phyloP scores from a whole-genome alignment of 2,113 vertebrate species.

The Platysternon megacephalum region DNA sequence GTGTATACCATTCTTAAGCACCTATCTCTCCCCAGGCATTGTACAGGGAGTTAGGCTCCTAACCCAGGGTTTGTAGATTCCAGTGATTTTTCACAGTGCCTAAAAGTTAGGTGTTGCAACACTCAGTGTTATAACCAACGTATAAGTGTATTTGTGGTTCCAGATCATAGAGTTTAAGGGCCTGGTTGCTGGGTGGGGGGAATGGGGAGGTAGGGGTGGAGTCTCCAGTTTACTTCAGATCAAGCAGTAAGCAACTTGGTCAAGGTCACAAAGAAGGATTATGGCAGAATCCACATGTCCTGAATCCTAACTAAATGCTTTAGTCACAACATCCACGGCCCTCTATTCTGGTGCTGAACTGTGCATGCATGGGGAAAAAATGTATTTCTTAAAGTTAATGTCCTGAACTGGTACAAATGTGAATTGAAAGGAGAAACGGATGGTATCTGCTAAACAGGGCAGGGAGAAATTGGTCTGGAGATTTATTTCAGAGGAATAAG shows the following conservation, averaged over 20 bases:
- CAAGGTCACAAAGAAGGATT: neutral
- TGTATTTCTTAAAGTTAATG: neutral
- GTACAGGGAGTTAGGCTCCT: neutral
- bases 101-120: neutral
- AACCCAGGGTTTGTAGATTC: neutral
- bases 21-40: neutral
- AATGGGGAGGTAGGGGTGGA: rapidly evolving
- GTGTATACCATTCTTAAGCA: neutral
- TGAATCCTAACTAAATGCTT: neutral
- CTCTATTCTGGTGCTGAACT: neutral
- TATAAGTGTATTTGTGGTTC: neutral
- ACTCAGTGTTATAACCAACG: neutral
- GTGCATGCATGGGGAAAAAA: neutral
- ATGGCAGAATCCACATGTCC: neutral
- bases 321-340: neutral
- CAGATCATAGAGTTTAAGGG: neutral
- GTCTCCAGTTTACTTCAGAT: neutral
- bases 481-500: constrained; percentile 52
- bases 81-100: neutral
- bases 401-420: neutral
- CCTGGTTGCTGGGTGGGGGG: neutral
- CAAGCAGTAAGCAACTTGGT: neutral
- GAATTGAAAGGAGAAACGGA: constrained; percentile 38
- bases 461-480: constrained; percentile 27
- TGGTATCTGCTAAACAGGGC: neutral